Evolutionary conservation across 2,797 vertebrate species (phyloP).

Genomic region (Macropus fuliginosus): DNA sequence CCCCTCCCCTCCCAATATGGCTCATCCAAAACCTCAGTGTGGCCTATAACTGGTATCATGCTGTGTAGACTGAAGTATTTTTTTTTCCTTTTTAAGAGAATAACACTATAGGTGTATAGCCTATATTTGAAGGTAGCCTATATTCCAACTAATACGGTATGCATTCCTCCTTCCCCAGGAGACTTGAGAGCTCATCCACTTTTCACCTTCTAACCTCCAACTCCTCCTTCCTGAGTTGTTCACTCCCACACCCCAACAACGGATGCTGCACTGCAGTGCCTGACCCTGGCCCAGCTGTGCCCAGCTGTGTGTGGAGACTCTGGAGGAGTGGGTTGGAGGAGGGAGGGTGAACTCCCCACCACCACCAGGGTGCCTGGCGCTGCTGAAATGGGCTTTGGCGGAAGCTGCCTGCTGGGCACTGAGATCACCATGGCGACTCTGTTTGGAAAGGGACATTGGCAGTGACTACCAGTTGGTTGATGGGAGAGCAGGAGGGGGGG

Average conservation of each 20-base stretch:
- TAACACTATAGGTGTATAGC: neutral
- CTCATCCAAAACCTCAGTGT: neutral
- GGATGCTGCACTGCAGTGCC: constrained; percentile 57
- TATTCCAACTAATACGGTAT: neutral
- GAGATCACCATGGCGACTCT: constrained; percentile 82
- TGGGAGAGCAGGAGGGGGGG: constrained; percentile 64
- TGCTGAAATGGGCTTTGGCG: constrained; percentile 76
- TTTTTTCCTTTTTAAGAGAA: neutral
- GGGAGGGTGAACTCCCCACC: constrained; percentile 76
- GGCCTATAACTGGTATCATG: neutral
- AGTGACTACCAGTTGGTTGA: constrained; percentile 67
- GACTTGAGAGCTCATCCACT: constrained; percentile 50
- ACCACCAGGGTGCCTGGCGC: constrained; percentile 73
- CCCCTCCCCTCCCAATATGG: too few species aligned
- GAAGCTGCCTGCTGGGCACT: constrained; percentile 77
- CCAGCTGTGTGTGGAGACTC: constrained; percentile 64
- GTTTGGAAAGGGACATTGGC: constrained; percentile 81
- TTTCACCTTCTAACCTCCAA: constrained; percentile 75
- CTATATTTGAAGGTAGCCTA: neutral
- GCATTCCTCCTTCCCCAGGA: neutral
- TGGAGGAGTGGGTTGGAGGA: constrained; percentile 65
- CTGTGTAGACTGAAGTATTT: too few species aligned
- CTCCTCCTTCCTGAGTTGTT: constrained; percentile 67
- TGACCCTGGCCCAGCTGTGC: constrained; percentile 71
- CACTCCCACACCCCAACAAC: neutral